phyloP scores from a whole-genome alignment of 2,797 vertebrate species.

The Phrynocephalus guinanensis region DNA sequence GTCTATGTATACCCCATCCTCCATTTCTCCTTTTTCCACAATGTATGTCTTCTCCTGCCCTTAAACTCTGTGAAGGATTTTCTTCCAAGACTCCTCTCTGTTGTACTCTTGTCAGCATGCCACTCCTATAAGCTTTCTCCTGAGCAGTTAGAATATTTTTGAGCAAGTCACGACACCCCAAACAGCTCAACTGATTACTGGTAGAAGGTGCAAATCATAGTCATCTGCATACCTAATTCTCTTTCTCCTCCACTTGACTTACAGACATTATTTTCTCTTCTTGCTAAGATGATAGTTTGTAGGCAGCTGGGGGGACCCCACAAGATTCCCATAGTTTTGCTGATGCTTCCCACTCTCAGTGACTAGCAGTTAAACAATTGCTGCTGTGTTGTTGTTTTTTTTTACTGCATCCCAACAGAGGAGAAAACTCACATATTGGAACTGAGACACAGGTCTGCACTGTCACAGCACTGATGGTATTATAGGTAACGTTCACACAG shows the following conservation, averaged over 20 bases:
- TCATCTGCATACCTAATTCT: background rate
- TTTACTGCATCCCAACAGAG: background rate
- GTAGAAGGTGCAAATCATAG: background rate
- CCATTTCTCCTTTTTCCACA: background rate
- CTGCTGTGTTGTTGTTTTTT: background rate
- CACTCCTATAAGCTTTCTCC: too few species aligned
- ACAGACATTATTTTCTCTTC: background rate
- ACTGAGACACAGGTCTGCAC: background rate
- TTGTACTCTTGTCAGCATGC: background rate
- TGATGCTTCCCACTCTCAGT: too few species aligned
- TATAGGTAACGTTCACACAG: background rate
- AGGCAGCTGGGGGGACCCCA: background rate
- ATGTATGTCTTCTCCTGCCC: background rate
- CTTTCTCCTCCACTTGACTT: too few species aligned
- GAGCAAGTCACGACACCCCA: background rate
- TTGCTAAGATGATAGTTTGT: background rate
- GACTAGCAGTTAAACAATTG: too few species aligned
- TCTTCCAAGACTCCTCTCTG: background rate
- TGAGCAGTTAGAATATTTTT: background rate
- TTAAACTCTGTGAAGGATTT: background rate
- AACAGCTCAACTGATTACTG: background rate
- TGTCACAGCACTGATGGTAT: background rate
- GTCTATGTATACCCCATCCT: background rate
- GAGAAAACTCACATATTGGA: fast-evolving
- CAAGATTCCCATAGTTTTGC: background rate